Evolutionary conservation across 2,888 invertebrate genomes (phyloP), one percentile per base, ranked within the genome.

Genomic region (Heliconius cydno): DNA sequence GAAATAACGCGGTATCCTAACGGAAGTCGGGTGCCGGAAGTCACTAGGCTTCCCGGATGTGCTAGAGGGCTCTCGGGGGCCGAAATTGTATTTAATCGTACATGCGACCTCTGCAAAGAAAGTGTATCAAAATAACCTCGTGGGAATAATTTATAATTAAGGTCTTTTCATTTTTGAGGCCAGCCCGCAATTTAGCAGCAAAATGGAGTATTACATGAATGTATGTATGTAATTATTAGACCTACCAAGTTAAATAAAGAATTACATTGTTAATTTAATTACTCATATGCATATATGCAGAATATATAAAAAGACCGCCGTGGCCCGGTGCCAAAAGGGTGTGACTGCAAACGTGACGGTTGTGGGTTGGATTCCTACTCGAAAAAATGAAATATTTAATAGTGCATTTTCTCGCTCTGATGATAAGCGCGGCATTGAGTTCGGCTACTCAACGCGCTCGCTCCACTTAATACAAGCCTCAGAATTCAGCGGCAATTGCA

Each of bases 21-120:
- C 91, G 94, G 94, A 94, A 91, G 91, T 87, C 85, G 89, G 87
- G 89, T 86, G 89, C 89, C 92, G 94, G 93, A 93, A 92, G 93
- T 92, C 91, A 89, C 90, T 91, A 90, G 92, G 91, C 92, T 92
- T 92, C 92, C 94, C 93, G 94, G 94, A 94, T 90, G 89, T 87
- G 89, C 90, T 90, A 88, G 90, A 94, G 93, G 91, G 92, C 89
- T 87, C 92, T 92, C 87, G 87, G 87, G 86, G 86, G 86, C 87
- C 90, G 88, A 92, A 94, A 94, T 94, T 94, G 91, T 93, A 92
- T 93, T 92, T 92, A 92, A 91, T 92, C 90, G 89, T 90, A 87
- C 86, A 88, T 86, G 86, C 89, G 85, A 86, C 85, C 86, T 86
- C 87, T 82, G 86, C 85, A 86, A 85, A 86, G 86, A 85, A 85